These are phyloP conservation scores for Hydropotes inermis DNA, from an alignment of 2,113 vertebrate species.

Conservation along the genomic window DNA sequence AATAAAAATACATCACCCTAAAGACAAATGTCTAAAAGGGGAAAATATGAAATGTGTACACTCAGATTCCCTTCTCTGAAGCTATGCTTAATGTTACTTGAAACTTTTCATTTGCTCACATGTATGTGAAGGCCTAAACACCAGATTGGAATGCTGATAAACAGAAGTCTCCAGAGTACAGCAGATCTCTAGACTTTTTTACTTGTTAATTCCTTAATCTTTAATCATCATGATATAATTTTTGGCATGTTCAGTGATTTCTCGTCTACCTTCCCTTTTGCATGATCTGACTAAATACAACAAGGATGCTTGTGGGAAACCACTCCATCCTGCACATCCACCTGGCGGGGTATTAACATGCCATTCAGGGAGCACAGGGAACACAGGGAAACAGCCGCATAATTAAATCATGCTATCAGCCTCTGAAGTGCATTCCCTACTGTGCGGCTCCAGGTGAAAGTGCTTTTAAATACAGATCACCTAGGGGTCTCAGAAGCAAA, in stretches of 20 bases:
- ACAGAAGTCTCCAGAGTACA: conserved; percentile 19
- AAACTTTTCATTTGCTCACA: conserved; percentile 60
- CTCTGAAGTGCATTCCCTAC: conserved; percentile 73
- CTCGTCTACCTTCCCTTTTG: conserved; percentile 61
- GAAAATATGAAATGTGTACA: conserved; percentile 10
- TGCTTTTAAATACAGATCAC: conserved; percentile 75
- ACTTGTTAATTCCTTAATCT: conserved; percentile 47
- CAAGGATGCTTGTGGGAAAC: conserved; percentile 59
- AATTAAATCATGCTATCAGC: conserved; percentile 80
- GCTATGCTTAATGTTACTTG: conserved; percentile 37
- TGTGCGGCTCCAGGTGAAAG: conserved; percentile 63
- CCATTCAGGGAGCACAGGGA: conserved; percentile 68
- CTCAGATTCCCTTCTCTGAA: conserved; percentile 30
- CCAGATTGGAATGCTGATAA: conserved; percentile 9
- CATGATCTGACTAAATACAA: conserved; percentile 30
- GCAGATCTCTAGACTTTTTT: neutral
- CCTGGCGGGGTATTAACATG: conserved; percentile 65
- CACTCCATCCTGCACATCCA: conserved; percentile 52
- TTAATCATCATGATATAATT: conserved; percentile 50
- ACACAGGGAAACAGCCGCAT: conserved; percentile 65
- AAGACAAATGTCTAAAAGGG: conserved; percentile 42
- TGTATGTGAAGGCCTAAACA: conserved; percentile 54
- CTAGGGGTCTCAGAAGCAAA: conserved; percentile 66
- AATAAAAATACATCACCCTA: neutral
- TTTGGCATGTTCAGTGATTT: conserved; percentile 62